A percentile compares a stretch with the other conserved stretches of the same genome.
These are phyloP conservation scores for Semnopithecus entellus DNA, from an alignment of 2,113 vertebrate species.

Conservation along the genomic window DNA sequence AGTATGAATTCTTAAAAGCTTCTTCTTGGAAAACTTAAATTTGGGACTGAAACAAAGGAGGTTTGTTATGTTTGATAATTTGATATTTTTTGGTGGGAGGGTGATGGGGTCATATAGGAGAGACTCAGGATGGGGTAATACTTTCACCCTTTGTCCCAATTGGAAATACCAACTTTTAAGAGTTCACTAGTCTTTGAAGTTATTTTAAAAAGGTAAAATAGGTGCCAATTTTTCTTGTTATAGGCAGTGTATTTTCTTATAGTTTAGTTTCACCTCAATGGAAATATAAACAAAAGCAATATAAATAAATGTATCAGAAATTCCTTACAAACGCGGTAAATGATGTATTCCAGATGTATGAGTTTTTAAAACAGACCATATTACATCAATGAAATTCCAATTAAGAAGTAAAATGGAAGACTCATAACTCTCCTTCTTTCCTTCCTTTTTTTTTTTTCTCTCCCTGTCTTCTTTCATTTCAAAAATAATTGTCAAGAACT, in stretches of 20 bases:
- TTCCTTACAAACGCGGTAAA: slow-evolving; percentile 40
- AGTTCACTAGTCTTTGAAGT: neutral
- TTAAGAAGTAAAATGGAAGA: slow-evolving; percentile 10
- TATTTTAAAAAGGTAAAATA: neutral
- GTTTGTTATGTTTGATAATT: neutral
- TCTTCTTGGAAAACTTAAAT: neutral
- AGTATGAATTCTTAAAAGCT: neutral
- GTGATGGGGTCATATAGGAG: neutral
- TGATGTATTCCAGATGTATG: slow-evolving; percentile 61
- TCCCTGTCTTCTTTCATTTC: neutral
- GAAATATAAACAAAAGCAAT: slow-evolving; percentile 54
- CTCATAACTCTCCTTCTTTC: neutral
- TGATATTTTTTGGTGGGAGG: neutral
- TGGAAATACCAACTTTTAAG: neutral
- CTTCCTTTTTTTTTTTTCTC: neutral
- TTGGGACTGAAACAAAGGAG: neutral
- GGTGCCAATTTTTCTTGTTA: slow-evolving; percentile 40
- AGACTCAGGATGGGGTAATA: neutral
- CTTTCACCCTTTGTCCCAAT: neutral
- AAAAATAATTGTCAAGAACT: neutral
- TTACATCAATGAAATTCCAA: neutral
- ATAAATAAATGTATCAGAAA: slow-evolving; percentile 63
- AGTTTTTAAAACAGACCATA: neutral
- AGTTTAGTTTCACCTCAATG: slow-evolving; percentile 57
- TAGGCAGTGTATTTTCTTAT: slow-evolving; percentile 27